Evolutionary conservation across 2,797 vertebrate genomes (phyloP).

Genomic region (Taeniopygia guttata): DNA sequence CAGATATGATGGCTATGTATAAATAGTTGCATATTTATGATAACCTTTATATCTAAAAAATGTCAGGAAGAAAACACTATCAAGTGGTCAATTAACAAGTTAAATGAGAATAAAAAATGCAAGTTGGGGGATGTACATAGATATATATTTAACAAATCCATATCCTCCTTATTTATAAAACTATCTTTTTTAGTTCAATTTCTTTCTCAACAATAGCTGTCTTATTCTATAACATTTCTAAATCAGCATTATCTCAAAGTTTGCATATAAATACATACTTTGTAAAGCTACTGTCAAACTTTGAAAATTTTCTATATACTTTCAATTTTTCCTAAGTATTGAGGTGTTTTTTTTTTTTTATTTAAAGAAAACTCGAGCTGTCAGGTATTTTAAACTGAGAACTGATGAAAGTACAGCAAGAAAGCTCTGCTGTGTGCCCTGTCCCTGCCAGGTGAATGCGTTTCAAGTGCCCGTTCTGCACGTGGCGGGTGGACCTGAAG

Average conservation of each 20-base stretch:
- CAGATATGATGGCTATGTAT: neutral
- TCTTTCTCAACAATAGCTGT: neutral
- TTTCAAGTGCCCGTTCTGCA: conserved; percentile 96
- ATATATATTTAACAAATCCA: neutral
- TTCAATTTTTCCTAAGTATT: no score
- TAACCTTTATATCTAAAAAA: neutral
- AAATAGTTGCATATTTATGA: neutral
- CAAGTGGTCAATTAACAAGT: neutral
- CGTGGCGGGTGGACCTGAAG: conserved; percentile 93
- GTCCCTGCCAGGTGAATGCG: conserved; percentile 72
- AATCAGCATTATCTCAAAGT: neutral
- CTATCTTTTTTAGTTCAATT: neutral
- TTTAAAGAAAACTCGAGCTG: neutral
- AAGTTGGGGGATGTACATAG: no score
- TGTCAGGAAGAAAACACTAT: neutral
- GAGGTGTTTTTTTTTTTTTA: no score
- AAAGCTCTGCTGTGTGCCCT: neutral
- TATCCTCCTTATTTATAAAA: neutral
- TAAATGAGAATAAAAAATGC: neutral
- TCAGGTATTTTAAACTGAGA: rapidly evolving
- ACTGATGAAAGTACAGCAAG: rapidly evolving
- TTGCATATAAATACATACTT: neutral
- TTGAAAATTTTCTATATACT: neutral
- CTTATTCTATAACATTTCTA: neutral
- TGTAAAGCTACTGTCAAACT: neutral